Base-by-base conservation (phyloP, 2,888 invertebrate genomes). In the Macropis europaea region DNA sequence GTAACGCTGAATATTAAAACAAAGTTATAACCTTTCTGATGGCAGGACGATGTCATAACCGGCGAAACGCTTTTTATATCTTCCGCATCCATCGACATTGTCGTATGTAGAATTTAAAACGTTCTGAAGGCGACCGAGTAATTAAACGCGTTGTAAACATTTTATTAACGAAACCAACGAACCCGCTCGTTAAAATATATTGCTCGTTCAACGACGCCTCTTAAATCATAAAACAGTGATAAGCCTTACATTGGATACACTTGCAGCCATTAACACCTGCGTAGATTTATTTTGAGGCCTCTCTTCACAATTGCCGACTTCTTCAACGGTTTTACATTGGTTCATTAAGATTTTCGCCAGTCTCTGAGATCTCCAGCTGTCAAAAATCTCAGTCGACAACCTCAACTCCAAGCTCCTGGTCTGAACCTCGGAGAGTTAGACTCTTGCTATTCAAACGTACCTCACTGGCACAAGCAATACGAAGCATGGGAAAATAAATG, bases 61-160 rank as follows among this genome's bases (percentile, higher is more conserved):
- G 22, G 59, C 66, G 40, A 79, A 71, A 67, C 48, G 38, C 15
- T 64, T 64, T n/a, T 64, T 62, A 59, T 57, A 42, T 36, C 48
- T 53, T 59, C 54, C 52, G 53, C 22, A 11, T 63, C 11, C 38
- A 11, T 19, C 0, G 5, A 19, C 6, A 7, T 0, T 19, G 6
- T 9, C 24, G 59, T 22, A 54, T n/a, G 28, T 47, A 42, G 53
- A 36, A 36, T 42, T 60, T 30, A 28, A 42, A 40, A 32, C 32
- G 17, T 38, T 28, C 1, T 6, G n/a, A 15, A 11, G 45, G 1
- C 9, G 30, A 9, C 15, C 17, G 24, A n/a, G 45, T 15, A 66
- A 66, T 53, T 53, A 56, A 54, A 28, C 15, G 7, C 6, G 24
- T 13, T n/a, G 13, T 42, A 17, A 40, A 28, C 38, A 17, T 50